Evolutionary conservation across 92 coral and sea anemone species (phyloP), one percentile per base, ranked within the genome.

Genomic region (Zoanthus sansibaricus): DNA sequence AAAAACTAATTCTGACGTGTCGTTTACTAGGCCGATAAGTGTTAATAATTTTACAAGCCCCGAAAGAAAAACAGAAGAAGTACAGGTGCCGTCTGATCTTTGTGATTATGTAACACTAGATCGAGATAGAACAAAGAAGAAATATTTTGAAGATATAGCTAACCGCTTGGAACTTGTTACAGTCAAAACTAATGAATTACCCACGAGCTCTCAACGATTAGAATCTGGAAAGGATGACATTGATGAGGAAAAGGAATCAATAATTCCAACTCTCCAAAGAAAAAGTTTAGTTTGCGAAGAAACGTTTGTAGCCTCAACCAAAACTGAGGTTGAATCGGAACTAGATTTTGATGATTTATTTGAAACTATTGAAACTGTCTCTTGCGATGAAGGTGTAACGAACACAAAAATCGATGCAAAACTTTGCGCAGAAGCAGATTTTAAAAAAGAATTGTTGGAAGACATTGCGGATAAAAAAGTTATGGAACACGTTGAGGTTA

Each of bases 401-500:
- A 64, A 61, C 7, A 42, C 16, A 44, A 54, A 79, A 20, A 46
- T 45, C 30, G 84, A 79, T 62, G 44, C 72, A n/a, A 79, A 20
- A 46, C 8, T 20, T 64, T 32, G 64, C 17, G 10, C 72, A 64
- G 85, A 66, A 7, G 88, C 88, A 47, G 94, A 91, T 75, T 83
- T 62, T 12, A 90, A 92, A 70, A 49, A n/a, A 25, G 88, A 90
- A 9, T 59, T 77, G n/a, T 79, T 56, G 5, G 95, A 86, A 49
- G 93, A 92, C 37, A 93, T 79, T 72, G 82, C 90, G 18, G 95
- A 90, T 54, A 93, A 94, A 49, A 95, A 86, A 45, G 75, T 80
- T 21, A 74, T 80, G 46, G 85, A 80, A 15, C 66, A 80, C 47
- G 75, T 74, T 25, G 85, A 80, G 45, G 25, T 64, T 44, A 74